phyloP scores from a whole-genome alignment of 2,113 vertebrate genomes.

The Phoxinus phoxinus region DNA sequence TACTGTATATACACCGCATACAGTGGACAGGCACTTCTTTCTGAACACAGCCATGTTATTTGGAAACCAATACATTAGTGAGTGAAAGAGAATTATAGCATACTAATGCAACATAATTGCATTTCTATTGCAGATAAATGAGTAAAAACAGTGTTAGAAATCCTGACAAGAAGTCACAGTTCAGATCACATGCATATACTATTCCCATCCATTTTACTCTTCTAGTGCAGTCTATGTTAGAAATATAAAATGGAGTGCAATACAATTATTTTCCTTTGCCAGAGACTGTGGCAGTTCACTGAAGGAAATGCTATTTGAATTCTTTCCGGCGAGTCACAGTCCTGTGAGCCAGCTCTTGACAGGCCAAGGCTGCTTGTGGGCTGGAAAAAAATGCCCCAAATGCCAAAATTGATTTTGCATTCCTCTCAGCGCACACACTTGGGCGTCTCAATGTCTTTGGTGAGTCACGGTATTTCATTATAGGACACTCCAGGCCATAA shows the following conservation, averaged over 20 bases:
- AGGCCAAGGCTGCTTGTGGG: slow-evolving; percentile 47
- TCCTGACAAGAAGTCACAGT: slow-evolving; percentile 48
- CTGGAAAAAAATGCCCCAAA: slow-evolving; percentile 24
- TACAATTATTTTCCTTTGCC: slow-evolving; percentile 27
- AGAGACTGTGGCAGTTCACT: slow-evolving; percentile 36
- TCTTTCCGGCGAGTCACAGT: slow-evolving; percentile 37
- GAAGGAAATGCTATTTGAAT: slow-evolving; percentile 34
- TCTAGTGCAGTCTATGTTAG: background rate
- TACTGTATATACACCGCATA: background rate
- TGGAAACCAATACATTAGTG: background rate
- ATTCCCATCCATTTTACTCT: slow-evolving; percentile 35
- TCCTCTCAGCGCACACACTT: slow-evolving; percentile 64
- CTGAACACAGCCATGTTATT: background rate
- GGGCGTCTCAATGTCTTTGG: slow-evolving; percentile 63
- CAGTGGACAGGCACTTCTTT: background rate
- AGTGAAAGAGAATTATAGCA: background rate
- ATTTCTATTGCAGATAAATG: slow-evolving; percentile 8
- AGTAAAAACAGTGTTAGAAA: background rate
- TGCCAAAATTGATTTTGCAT: slow-evolving; percentile 68
- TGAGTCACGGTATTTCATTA: slow-evolving; percentile 69
- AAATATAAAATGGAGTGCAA: background rate
- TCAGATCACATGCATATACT: slow-evolving; percentile 4
- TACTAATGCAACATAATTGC: background rate
- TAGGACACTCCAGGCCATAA: slow-evolving; percentile 17
- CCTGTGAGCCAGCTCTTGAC: slow-evolving; percentile 39